phyloP scores from a whole-genome alignment of 2,113 vertebrate genomes.

The Piaya cayana region DNA sequence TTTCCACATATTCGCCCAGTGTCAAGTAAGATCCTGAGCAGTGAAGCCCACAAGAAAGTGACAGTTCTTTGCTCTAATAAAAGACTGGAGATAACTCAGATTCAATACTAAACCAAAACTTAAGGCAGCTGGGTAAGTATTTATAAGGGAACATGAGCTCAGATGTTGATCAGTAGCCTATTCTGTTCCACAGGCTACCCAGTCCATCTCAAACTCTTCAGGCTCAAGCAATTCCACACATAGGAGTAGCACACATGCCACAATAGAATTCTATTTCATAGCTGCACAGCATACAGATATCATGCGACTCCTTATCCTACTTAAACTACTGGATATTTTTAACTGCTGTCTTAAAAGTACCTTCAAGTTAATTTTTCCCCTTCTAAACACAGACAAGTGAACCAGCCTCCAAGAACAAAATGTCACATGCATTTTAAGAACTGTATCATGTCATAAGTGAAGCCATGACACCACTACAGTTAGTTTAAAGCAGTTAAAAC shows the following conservation, averaged over 20 bases:
- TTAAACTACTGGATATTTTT: not conserved
- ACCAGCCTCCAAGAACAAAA: not conserved
- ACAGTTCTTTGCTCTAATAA: accelerated
- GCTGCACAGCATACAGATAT: not conserved
- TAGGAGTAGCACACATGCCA: accelerated
- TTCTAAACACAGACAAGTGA: not conserved
- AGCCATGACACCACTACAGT: not conserved
- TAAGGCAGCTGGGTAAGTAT: not conserved
- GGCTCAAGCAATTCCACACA: not conserved
- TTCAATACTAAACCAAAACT: not conserved
- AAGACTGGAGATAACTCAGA: not conserved
- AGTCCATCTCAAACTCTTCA: not conserved
- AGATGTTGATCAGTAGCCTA: not conserved
- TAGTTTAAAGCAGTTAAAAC: not conserved
- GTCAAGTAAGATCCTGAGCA: not conserved
- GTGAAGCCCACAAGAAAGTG: not conserved
- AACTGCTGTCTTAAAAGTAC: not conserved
- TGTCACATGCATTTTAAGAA: accelerated
- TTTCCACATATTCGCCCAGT: not conserved
- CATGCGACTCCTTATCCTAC: not conserved
- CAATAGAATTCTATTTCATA: not conserved
- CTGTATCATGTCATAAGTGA: not conserved
- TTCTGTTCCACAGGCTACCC: not conserved
- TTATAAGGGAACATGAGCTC: not conserved
- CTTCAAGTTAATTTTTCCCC: not conserved